phyloP scores from a whole-genome alignment of 2,113 vertebrate genomes.

The Epinephelus moara region DNA sequence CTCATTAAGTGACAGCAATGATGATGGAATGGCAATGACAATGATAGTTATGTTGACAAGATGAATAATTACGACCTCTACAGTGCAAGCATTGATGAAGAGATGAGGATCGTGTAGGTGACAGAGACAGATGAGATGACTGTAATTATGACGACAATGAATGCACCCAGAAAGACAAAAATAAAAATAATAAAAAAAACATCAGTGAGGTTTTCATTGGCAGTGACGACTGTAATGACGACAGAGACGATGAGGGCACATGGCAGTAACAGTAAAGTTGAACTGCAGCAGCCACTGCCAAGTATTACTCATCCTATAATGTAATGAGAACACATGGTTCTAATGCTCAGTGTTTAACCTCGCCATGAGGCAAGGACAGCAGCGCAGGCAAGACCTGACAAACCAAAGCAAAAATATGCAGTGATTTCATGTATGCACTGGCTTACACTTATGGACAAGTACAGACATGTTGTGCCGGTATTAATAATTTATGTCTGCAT shows the following conservation, averaged over 20 bases:
- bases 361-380: constrained; percentile 54
- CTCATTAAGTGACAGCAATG: constrained; percentile 5
- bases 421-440: not conserved
- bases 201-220: constrained; percentile 20
- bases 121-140: constrained; percentile 21
- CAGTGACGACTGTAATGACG: constrained; percentile 13
- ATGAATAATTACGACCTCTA: not conserved
- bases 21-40: constrained; percentile 3
- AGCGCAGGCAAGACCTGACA: constrained; percentile 1
- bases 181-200: constrained; percentile 12
- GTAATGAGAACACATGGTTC: constrained; percentile 61
- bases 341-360: constrained; percentile 62
- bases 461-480: not conserved
- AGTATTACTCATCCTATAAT: constrained; percentile 70
- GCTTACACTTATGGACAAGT: not conserved
- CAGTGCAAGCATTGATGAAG: not conserved
- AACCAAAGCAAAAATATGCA: constrained; percentile 7
- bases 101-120: constrained; percentile 10
- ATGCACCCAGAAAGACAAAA: constrained; percentile 9
- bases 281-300: constrained; percentile 46
- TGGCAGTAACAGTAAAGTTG: constrained; percentile 40
- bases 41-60: not conserved
- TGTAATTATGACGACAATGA: constrained; percentile 35
- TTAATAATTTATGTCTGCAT: constrained; percentile 10
- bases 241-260: constrained; percentile 50